phyloP scores from a whole-genome alignment of 2,797 vertebrate species.

The Linurgus olivaceus region DNA sequence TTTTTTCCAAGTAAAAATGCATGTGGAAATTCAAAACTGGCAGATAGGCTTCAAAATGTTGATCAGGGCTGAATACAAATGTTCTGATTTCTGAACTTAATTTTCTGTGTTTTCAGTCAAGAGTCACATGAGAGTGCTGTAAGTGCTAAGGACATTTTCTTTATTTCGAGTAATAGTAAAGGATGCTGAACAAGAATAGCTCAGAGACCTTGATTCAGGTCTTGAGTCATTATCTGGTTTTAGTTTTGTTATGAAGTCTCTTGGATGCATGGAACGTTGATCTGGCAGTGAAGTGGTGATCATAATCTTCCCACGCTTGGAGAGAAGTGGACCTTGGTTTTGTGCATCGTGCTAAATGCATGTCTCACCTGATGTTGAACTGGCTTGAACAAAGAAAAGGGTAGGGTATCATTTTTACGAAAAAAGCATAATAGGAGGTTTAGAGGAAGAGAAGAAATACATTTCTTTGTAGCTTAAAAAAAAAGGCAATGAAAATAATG shows the following conservation, averaged over 20 bases:
- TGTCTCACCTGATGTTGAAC: not conserved
- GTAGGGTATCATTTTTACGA: not conserved
- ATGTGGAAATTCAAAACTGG: not conserved
- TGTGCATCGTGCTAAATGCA: not conserved
- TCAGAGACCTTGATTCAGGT: not conserved
- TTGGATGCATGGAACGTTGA: not conserved
- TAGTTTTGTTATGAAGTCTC: not conserved
- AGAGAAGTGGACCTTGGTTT: not conserved
- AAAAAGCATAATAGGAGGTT: not conserved
- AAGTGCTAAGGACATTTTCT: not conserved
- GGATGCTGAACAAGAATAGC: not conserved
- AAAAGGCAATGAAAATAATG: not conserved
- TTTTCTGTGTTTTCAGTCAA: not conserved
- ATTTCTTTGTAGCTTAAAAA: not conserved
- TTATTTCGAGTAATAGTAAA: not conserved
- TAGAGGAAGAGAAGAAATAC: not conserved
- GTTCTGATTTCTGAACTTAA: not conserved
- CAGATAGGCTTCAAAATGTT: not conserved
- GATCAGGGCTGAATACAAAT: not conserved
- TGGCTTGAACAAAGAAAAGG: not conserved
- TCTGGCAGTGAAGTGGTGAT: not conserved
- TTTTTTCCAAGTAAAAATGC: not conserved
- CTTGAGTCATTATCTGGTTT: not conserved
- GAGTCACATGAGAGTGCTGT: not conserved
- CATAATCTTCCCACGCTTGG: not conserved